Percentiles rank a stretch among this genome's conserved stretches.
These are phyloP conservation scores for Drosophila mimica DNA, from an alignment of 2,888 invertebrate species.

Conservation along the genomic window DNA sequence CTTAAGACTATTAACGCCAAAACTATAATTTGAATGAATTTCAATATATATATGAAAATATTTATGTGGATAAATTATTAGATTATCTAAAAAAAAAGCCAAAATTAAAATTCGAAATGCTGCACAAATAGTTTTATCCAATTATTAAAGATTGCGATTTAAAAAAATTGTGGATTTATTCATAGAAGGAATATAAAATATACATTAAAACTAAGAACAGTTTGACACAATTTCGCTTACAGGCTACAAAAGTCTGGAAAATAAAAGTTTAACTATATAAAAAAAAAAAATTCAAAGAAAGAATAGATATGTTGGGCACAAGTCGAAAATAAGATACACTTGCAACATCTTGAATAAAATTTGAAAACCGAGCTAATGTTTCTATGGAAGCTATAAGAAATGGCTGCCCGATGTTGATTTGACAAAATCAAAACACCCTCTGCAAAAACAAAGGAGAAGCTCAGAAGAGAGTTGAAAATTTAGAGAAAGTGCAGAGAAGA, in stretches of 20 bases:
- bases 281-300: slow-evolving; percentile 3
- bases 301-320: not conserved
- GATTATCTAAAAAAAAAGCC: not conserved
- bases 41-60: not conserved
- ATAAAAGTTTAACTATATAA: slow-evolving; percentile 5
- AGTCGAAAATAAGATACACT: not conserved
- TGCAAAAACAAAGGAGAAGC: slow-evolving; percentile 6
- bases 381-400: not conserved
- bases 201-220: slow-evolving; percentile 65
- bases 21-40: not conserved
- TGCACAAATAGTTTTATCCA: not conserved
- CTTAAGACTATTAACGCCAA: not conserved
- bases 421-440: not conserved
- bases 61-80: not conserved
- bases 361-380: not conserved
- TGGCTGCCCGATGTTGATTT: not conserved
- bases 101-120: not conserved
- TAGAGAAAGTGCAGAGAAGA: not conserved
- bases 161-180: slow-evolving; percentile 69
- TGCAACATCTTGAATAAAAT: not conserved
- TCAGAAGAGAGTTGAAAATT: slow-evolving; percentile 10
- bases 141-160: slow-evolving; percentile 2
- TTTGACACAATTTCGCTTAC: slow-evolving; percentile 74
- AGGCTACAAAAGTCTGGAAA: slow-evolving; percentile 42
- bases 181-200: slow-evolving; percentile 49